These are phyloP conservation scores for Todiramphus saurophagus DNA, from an alignment of 2,113 vertebrate species.

Conservation along the genomic window DNA sequence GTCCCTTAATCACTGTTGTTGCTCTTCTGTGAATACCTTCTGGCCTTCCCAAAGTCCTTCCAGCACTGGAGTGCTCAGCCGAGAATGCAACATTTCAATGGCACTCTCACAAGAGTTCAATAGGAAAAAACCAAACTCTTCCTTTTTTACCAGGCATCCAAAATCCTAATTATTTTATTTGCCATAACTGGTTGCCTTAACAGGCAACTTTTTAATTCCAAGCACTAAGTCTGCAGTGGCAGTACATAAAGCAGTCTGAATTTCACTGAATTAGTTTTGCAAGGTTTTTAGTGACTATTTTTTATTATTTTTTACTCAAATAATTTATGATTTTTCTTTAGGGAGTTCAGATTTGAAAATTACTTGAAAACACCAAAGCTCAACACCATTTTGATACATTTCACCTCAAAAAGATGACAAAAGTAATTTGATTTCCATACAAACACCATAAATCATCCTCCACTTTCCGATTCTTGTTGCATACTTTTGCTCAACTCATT, in stretches of 20 bases:
- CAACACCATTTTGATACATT: not conserved
- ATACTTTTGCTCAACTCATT: not conserved
- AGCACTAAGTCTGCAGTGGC: not conserved
- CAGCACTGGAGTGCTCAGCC: not conserved
- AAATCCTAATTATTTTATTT: not conserved
- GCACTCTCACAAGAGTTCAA: not conserved
- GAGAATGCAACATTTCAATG: not conserved
- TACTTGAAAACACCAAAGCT: not conserved
- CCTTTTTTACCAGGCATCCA: not conserved
- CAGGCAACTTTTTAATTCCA: not conserved
- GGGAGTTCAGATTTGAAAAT: not conserved
- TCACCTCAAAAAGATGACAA: not conserved
- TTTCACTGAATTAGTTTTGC: not conserved
- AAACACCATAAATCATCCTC: not conserved
- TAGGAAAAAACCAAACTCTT: not conserved
- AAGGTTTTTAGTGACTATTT: not conserved
- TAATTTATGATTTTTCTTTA: fast-evolving
- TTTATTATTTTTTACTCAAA: not conserved
- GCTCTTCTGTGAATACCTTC: not conserved
- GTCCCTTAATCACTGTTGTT: not conserved
- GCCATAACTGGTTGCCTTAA: too few relatives aligned
- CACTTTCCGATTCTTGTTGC: not conserved
- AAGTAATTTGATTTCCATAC: not conserved
- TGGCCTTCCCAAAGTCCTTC: not conserved
- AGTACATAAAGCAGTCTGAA: not conserved